These are phyloP conservation scores for Magallana angulata DNA, from an alignment of 1,140 invertebrate genomes.

Conservation along the genomic window DNA sequence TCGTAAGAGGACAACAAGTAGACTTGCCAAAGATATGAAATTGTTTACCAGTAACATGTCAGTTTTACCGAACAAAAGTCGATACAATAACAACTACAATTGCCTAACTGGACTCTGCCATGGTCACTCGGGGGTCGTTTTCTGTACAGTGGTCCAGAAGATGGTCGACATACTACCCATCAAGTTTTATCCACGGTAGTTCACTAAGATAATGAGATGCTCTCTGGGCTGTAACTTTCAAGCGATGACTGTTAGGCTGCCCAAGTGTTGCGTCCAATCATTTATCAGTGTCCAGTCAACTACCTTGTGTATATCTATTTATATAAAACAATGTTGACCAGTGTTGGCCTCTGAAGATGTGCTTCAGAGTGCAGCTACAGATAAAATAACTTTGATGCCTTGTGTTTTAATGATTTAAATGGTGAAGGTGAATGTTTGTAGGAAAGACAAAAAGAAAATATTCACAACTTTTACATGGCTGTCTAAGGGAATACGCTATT, in stretches of 20 bases:
- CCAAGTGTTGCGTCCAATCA: neutral
- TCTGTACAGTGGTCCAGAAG: neutral
- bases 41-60: neutral
- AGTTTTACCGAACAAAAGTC: neutral
- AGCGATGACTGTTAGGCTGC: neutral
- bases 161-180: neutral
- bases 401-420: neutral
- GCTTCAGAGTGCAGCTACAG: neutral
- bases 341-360: neutral
- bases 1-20: neutral
- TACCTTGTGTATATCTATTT: neutral
- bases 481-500: neutral
- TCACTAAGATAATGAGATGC: neutral
- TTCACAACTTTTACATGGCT: neutral
- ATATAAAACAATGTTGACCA: neutral
- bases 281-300: constrained; percentile 1
- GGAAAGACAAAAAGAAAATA: neutral
- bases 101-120: neutral
- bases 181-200: neutral
- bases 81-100: neutral
- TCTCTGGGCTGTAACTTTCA: neutral
- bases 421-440: neutral
- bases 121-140: neutral
- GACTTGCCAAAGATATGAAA: neutral
- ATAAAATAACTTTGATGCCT: neutral